phyloP scores from a whole-genome alignment of 2,797 vertebrate genomes.

The Leuciscus waleckii region DNA sequence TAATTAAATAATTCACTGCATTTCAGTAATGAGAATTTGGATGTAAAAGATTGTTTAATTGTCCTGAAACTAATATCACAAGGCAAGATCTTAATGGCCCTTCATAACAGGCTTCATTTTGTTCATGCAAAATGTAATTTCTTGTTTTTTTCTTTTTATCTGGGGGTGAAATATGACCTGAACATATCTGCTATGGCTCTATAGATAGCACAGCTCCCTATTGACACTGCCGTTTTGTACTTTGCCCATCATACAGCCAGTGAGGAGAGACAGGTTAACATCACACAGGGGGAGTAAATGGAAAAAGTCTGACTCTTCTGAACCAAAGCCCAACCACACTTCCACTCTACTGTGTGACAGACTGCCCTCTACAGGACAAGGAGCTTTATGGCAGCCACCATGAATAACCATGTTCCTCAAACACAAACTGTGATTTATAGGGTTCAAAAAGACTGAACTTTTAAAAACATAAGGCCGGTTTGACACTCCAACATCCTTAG shows the following conservation, averaged over 20 bases:
- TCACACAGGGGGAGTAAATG: conserved; percentile 38
- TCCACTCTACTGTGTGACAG: conserved; percentile 44
- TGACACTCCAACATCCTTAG: conserved; percentile 40
- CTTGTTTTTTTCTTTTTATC: background rate
- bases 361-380: conserved; percentile 60
- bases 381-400: background rate
- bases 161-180: background rate
- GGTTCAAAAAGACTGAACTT: conserved; percentile 35
- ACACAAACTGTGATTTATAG: conserved; percentile 53
- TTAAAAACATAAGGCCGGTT: conserved; percentile 12
- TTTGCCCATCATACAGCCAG: conserved; percentile 36
- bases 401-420: background rate
- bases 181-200: background rate
- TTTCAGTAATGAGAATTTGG: conserved; percentile 16
- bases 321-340: conserved; percentile 4
- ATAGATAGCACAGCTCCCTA: conserved; percentile 32
- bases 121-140: background rate
- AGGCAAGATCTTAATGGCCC: background rate
- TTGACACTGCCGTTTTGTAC: conserved; percentile 32
- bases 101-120: background rate
- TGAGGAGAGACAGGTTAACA: conserved; percentile 49
- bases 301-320: conserved; percentile 14
- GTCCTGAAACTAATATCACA: conserved; percentile 16
- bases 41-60: conserved; percentile 1
- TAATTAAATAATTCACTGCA: background rate